Evolutionary conservation across 2,797 vertebrate species (phyloP).

Genomic region (Lutra lutra): DNA sequence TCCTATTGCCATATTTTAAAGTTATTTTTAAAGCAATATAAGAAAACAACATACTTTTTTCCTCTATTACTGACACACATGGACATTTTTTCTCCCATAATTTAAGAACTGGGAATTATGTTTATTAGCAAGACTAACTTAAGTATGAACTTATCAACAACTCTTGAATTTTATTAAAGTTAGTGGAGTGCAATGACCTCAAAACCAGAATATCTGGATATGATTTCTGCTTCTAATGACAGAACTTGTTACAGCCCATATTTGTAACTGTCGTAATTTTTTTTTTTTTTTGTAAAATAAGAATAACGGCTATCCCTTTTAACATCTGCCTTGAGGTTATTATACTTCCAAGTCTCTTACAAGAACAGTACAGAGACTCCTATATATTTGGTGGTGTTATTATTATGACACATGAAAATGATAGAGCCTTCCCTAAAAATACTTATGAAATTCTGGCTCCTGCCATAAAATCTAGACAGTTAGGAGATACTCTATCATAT

Average conservation of each 20-base stretch:
- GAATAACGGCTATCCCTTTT: neutral
- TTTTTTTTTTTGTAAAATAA: neutral
- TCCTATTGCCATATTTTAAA: neutral
- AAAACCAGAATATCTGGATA: neutral
- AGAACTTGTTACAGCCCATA: neutral
- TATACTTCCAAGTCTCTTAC: neutral
- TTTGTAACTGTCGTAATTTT: neutral
- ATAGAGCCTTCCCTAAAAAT: neutral
- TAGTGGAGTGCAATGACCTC: neutral
- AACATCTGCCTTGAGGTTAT: neutral
- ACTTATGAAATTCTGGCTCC: conserved; percentile 13
- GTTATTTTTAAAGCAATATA: conserved; percentile 19
- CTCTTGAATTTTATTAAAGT: conserved; percentile 35
- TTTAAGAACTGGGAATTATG: neutral
- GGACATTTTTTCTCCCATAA: neutral
- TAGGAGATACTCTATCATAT: neutral
- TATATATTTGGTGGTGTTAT: neutral
- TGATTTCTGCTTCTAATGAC: conserved; percentile 24
- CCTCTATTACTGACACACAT: neutral
- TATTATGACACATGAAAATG: conserved; percentile 22
- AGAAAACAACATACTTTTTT: neutral
- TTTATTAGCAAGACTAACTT: conserved; percentile 47
- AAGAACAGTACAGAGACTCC: neutral
- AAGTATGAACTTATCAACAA: neutral
- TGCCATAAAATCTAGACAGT: neutral